Percentiles rank a stretch among this genome's conserved stretches.
These are phyloP conservation scores for Drosophila guanche DNA, from an alignment of 1,140 invertebrate genomes.

Conservation along the genomic window DNA sequence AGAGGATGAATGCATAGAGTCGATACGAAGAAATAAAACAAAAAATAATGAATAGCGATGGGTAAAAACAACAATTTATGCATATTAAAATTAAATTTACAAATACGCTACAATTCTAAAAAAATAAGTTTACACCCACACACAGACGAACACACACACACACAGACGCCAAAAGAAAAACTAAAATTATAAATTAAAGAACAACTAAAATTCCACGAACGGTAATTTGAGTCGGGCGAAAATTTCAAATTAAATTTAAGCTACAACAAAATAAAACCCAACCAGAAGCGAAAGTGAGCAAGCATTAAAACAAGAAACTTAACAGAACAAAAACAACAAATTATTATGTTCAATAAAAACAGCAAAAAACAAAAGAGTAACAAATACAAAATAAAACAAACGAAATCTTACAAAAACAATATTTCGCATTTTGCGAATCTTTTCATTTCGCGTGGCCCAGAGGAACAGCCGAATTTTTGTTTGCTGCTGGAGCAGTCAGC, in stretches of 20 bases:
- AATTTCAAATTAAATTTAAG: slow-evolving; percentile 72
- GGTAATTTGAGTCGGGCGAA: slow-evolving; percentile 47
- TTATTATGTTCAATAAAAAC: slow-evolving; percentile 81
- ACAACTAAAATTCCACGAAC: slow-evolving; percentile 24
- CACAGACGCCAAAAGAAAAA: slow-evolving; percentile 6
- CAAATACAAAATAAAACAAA: slow-evolving; percentile 77
- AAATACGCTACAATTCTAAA: slow-evolving; percentile 72
- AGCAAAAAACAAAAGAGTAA: slow-evolving; percentile 55
- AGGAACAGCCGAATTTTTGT: neutral
- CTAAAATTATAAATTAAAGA: slow-evolving; percentile 26
- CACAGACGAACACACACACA: slow-evolving; percentile 7
- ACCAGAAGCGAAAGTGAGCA: slow-evolving; percentile 68
- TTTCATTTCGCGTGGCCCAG: neutral
- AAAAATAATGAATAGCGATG: slow-evolving; percentile 20
- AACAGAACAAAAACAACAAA: slow-evolving; percentile 51
- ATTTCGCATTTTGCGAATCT: slow-evolving; percentile 1
- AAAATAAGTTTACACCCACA: slow-evolving; percentile 49
- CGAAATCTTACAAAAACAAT: slow-evolving; percentile 69
- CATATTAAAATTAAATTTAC: slow-evolving; percentile 66
- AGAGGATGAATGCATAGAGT: neutral
- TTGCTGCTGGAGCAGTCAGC: too few relatives aligned
- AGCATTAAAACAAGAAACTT: slow-evolving; percentile 66
- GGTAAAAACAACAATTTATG: slow-evolving; percentile 58
- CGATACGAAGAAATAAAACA: neutral
- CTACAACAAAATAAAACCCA: slow-evolving; percentile 48